Evolutionary conservation across 2,797 vertebrate species (phyloP).

Genomic region (Chelon auratus): DNA sequence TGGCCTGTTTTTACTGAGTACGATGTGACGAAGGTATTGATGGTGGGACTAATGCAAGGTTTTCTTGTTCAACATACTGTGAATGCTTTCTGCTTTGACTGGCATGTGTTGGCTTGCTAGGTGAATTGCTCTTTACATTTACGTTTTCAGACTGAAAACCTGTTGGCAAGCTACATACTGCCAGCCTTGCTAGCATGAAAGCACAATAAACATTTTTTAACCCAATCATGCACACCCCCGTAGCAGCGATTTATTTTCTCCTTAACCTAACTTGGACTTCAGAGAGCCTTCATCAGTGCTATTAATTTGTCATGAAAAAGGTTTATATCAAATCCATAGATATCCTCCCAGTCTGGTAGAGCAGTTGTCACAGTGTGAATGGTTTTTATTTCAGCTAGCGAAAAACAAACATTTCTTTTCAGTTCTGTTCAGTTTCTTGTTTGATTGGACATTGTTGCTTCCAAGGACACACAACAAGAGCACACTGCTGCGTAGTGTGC

Average conservation of each 20-base stretch:
- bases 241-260: not conserved
- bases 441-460: constrained; percentile 39
- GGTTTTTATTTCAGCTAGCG: constrained; percentile 17
- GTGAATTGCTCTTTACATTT: no score
- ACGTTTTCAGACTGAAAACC: no score
- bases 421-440: constrained; percentile 10
- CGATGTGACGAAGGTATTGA: not conserved
- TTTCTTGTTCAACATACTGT: not conserved
- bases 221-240: not conserved
- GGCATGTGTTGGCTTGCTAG: no score
- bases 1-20: not conserved
- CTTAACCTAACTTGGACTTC: not conserved
- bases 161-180: not conserved
- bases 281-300: not conserved
- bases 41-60: not conserved
- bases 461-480: constrained; percentile 18
- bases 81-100: no score
- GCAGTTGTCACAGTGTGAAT: constrained; percentile 11
- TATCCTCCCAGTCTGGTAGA: constrained; percentile 24
- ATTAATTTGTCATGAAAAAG: not conserved
- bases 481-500: constrained; percentile 11
- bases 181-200: not conserved
- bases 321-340: not conserved
- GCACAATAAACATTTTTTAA: not conserved
- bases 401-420: constrained; percentile 19